phyloP scores from a whole-genome alignment of 2,113 vertebrate genomes.

The Etheostoma cragini region DNA sequence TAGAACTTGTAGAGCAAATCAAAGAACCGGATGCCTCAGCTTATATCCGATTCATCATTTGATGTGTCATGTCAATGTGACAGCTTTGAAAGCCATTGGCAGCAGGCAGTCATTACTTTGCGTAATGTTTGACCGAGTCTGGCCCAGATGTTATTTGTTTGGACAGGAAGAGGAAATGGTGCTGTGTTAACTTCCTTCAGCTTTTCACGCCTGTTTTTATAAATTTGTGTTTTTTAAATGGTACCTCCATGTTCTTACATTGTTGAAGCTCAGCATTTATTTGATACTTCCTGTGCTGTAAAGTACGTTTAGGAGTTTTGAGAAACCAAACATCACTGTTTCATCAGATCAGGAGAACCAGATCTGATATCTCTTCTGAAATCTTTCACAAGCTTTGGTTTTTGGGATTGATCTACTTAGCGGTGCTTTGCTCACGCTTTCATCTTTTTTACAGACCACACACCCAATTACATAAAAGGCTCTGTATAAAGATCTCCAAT shows the following conservation, averaged over 20 bases:
- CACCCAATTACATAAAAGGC: conserved; percentile 66
- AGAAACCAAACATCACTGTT: neutral
- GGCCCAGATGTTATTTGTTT: conserved; percentile 60
- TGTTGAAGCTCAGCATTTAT: neutral
- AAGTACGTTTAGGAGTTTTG: neutral
- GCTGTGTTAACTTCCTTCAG: conserved; percentile 4
- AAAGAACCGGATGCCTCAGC: conserved; percentile 44
- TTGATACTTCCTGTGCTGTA: neutral
- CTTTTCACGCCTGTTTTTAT: conserved; percentile 15
- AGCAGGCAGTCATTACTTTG: conserved; percentile 45
- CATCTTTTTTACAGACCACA: conserved; percentile 65
- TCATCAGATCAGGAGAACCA: conserved; percentile 17
- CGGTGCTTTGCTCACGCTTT: conserved; percentile 59
- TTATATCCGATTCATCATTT: conserved; percentile 63
- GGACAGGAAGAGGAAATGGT: conserved; percentile 58
- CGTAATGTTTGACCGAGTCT: conserved; percentile 30
- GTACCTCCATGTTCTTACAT: neutral
- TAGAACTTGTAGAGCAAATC: conserved; percentile 57
- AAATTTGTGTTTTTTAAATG: neutral
- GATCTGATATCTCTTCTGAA: conserved; percentile 43
- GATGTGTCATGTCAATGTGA: conserved; percentile 74
- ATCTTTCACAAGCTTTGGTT: conserved; percentile 60
- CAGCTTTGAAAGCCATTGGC: conserved; percentile 53
- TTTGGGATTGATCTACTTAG: conserved; percentile 57
- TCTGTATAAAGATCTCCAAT: conserved; percentile 38